Evolutionary conservation across 2,113 vertebrate genomes (phyloP).

Genomic region (Oncorhynchus nerka): DNA sequence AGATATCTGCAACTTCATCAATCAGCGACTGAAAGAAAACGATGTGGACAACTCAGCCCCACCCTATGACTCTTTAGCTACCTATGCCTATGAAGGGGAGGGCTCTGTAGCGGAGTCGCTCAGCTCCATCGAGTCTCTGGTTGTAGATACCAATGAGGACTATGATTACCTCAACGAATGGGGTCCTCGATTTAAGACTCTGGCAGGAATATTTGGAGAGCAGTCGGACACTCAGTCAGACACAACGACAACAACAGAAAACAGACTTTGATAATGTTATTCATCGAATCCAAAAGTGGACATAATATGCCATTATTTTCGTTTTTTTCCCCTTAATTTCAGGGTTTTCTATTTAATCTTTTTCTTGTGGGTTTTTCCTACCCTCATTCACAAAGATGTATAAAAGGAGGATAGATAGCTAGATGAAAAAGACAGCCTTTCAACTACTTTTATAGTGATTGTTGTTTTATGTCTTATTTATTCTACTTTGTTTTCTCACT

Average conservation of each 20-base stretch:
- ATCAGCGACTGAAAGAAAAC: constrained; percentile 86
- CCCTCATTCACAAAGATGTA: constrained; percentile 56
- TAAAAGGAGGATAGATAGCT: constrained; percentile 34
- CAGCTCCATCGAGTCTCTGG: constrained; percentile 89
- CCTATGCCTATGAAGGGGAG: constrained; percentile 93
- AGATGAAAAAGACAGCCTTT: constrained; percentile 49
- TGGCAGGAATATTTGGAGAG: constrained; percentile 93
- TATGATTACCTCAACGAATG: constrained; percentile 92
- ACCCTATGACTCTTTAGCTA: constrained; percentile 94
- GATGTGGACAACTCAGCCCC: constrained; percentile 87
- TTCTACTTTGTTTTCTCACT: constrained; percentile 34
- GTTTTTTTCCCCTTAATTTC: constrained; percentile 12
- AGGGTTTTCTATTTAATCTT: constrained; percentile 30
- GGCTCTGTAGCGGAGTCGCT: constrained; percentile 93
- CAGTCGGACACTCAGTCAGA: constrained; percentile 75
- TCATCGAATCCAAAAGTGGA: constrained; percentile 26
- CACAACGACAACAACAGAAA: constrained; percentile 57
- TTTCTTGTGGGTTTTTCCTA: constrained; percentile 33
- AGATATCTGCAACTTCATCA: constrained; percentile 92
- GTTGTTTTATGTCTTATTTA: constrained; percentile 50
- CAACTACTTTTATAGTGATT: constrained; percentile 41
- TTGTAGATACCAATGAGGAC: constrained; percentile 84
- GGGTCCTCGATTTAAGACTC: constrained; percentile 94
- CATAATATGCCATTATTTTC: constrained; percentile 13
- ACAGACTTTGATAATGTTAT: constrained; percentile 65